Conservation (phyloP, 2,113 vertebrate species). For the Nannospalax galili region DNA sequence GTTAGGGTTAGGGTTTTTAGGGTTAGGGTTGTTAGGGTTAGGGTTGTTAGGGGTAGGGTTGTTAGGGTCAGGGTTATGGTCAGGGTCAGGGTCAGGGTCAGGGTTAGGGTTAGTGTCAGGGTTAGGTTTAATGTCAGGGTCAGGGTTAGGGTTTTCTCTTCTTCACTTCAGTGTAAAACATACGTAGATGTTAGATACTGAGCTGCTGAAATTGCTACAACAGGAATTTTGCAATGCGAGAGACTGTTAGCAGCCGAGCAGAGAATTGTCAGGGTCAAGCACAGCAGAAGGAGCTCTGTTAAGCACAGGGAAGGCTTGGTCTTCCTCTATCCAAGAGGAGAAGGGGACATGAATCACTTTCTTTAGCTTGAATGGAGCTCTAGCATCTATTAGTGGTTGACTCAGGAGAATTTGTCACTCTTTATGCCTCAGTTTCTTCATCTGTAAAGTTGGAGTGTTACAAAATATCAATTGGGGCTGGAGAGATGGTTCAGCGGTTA, state of each 20-base stretch:
- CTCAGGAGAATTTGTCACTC: not conserved
- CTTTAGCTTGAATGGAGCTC: not conserved
- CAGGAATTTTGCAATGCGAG: not conserved
- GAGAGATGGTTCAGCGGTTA: too few species aligned
- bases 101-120: too few species aligned
- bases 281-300: not conserved
- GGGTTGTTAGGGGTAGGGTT: too few species aligned
- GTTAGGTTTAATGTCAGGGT: too few species aligned
- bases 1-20: too few species aligned
- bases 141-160: too few species aligned
- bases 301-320: too few species aligned
- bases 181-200: not conserved
- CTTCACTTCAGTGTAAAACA: not conserved
- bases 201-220: not conserved
- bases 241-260: not conserved
- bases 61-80: too few species aligned
- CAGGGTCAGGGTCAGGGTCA: too few species aligned
- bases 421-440: not conserved
- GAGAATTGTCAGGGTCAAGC: fast-evolving
- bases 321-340: too few species aligned
- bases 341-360: not conserved
- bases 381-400: not conserved
- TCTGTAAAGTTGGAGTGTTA: not conserved
- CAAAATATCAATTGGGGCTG: too few species aligned
- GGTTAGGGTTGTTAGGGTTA: too few species aligned